Percentiles rank a stretch among this genome's conserved stretches.
phyloP scores from a whole-genome alignment of 1,140 invertebrate species.

The Drosophila paulistorum region DNA sequence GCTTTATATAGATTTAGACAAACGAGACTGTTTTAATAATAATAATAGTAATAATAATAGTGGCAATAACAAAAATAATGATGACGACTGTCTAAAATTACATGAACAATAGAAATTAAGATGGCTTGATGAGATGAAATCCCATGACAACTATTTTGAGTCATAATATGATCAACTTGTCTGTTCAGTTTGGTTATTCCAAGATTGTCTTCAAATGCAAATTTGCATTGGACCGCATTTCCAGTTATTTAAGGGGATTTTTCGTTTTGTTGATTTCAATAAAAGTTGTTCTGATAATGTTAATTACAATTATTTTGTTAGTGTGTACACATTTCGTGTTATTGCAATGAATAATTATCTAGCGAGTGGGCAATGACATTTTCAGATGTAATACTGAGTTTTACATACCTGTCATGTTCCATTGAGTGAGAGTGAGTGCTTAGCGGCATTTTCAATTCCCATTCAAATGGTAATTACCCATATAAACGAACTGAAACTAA shows the following conservation, averaged over 20 bases:
- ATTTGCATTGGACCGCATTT: not conserved
- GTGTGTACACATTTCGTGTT: not conserved
- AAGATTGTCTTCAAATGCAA: not conserved
- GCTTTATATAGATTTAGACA: not conserved
- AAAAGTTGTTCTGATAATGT: no score
- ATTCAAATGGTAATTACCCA: conserved; percentile 11
- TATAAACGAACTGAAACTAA: not conserved
- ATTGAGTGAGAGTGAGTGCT: not conserved
- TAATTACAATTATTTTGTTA: not conserved
- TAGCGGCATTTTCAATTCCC: conserved; percentile 6
- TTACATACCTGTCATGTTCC: not conserved
- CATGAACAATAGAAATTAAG: not conserved
- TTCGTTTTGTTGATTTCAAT: not conserved
- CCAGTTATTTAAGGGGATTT: not conserved
- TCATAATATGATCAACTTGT: not conserved
- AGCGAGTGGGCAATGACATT: not conserved
- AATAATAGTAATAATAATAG: not conserved
- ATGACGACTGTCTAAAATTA: conserved; percentile 1
- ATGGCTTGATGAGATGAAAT: not conserved
- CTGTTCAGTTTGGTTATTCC: not conserved
- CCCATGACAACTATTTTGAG: conserved; percentile 3
- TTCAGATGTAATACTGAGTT: not conserved
- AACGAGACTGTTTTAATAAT: not conserved
- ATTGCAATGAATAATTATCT: not conserved
- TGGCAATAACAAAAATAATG: not conserved